Conservation (phyloP, 2,797 vertebrate genomes). For the Eptatretus atami region DNA sequence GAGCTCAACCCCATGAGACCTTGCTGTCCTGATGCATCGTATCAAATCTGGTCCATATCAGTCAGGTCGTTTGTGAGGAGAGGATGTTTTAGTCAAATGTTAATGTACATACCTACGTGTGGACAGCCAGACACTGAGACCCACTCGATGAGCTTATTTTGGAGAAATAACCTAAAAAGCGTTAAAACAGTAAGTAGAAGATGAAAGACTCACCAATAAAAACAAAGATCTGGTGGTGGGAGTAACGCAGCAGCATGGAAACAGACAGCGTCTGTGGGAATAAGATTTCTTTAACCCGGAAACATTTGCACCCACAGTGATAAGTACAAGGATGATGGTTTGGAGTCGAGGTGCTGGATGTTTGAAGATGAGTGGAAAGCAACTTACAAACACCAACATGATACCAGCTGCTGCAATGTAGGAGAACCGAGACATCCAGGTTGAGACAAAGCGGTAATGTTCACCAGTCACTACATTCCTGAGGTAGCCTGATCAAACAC, state of each 20-base stretch:
- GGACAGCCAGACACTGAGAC: too few relatives aligned
- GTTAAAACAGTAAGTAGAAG: too few relatives aligned
- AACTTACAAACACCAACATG: constrained; percentile 92
- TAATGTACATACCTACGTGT: too few relatives aligned
- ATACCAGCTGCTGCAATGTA: constrained; percentile 82
- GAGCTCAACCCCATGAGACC: too few relatives aligned
- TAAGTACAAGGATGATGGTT: too few relatives aligned
- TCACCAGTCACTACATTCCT: constrained; percentile 84
- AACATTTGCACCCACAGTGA: too few relatives aligned
- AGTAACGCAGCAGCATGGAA: constrained; percentile 78
- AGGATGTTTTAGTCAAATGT: too few relatives aligned
- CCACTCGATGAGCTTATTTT: too few relatives aligned
- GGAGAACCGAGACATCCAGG: constrained; percentile 93
- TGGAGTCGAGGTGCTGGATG: neutral
- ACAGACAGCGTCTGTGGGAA: constrained; percentile 52
- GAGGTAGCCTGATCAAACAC: constrained; percentile 33
- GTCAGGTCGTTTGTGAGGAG: too few relatives aligned
- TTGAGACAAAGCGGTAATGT: constrained; percentile 89
- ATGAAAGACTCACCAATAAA: constrained; percentile 45
- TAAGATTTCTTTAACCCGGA: neutral
- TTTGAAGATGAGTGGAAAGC: neutral
- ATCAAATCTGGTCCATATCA: too few relatives aligned
- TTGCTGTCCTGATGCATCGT: too few relatives aligned
- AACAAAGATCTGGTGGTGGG: constrained; percentile 90
- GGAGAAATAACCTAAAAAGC: too few relatives aligned